These are phyloP conservation scores for Trachymyrmex septentrionalis DNA, from an alignment of 1,140 invertebrate species.

Conservation along the genomic window DNA sequence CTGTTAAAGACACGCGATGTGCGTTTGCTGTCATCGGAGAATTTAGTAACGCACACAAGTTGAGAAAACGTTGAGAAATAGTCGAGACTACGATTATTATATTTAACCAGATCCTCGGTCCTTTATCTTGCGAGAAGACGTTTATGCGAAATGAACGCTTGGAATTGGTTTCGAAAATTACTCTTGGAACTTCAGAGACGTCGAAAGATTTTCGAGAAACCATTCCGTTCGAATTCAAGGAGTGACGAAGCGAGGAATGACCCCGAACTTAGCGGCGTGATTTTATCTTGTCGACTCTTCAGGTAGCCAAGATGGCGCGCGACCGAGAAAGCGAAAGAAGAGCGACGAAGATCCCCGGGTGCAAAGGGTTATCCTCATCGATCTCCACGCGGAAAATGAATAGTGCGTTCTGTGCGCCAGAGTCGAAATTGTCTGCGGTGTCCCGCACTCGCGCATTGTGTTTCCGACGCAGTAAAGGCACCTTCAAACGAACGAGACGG, in stretches of 20 bases:
- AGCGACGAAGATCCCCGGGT: slow-evolving; percentile 54
- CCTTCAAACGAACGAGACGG: not conserved
- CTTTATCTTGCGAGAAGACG: not conserved
- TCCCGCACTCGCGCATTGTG: slow-evolving; percentile 42
- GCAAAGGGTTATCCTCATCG: slow-evolving; percentile 71
- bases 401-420: slow-evolving; percentile 64
- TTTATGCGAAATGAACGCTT: not conserved
- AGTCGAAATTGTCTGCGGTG: slow-evolving; percentile 71
- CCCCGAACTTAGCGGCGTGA: slow-evolving; percentile 62
- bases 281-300: slow-evolving; percentile 53
- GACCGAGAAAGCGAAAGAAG: slow-evolving; percentile 43
- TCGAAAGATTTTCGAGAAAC: slow-evolving; percentile 61
- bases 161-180: not conserved
- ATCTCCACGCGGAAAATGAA: slow-evolving; percentile 75
- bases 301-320: slow-evolving; percentile 44
- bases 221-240: slow-evolving; percentile 48
- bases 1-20: not conserved
- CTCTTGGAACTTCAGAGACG: not conserved
- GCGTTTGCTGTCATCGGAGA: not conserved
- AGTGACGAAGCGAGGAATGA: slow-evolving; percentile 55
- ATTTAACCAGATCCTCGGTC: not conserved
- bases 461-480: slow-evolving; percentile 69
- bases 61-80: not conserved
- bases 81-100: not conserved
- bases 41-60: not conserved